phyloP scores from a whole-genome alignment of 2,888 invertebrate species.

The Patella pellucida region DNA sequence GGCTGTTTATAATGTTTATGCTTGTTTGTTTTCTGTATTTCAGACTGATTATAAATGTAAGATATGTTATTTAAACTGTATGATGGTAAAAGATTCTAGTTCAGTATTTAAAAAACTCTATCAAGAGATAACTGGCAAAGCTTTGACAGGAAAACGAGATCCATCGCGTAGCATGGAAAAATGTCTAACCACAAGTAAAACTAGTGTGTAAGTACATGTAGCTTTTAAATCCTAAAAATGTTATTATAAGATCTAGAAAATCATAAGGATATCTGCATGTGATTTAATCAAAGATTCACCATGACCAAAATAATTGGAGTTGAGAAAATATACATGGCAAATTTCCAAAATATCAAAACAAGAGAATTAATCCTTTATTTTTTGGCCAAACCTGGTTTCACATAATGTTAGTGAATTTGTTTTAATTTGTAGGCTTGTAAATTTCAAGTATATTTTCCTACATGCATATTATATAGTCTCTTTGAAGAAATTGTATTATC shows the following conservation, averaged over 20 bases:
- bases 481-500: too few species aligned
- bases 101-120: slow-evolving; percentile 85
- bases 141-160: slow-evolving; percentile 74
- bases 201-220: slow-evolving; percentile 75
- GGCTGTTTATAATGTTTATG: neutral
- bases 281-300: too few species aligned
- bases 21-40: slow-evolving; percentile 19
- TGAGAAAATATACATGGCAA: too few species aligned
- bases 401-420: too few species aligned
- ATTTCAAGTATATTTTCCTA: too few species aligned
- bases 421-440: too few species aligned
- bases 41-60: slow-evolving; percentile 51
- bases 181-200: slow-evolving; percentile 78
- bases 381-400: too few species aligned
- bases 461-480: too few species aligned
- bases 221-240: slow-evolving; percentile 1
- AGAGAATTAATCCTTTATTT: too few species aligned
- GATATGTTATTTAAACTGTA: slow-evolving; percentile 87
- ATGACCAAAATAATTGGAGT: too few species aligned
- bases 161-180: slow-evolving; percentile 78
- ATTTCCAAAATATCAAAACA: too few species aligned
- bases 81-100: slow-evolving; percentile 86
- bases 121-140: slow-evolving; percentile 76
- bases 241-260: neutral
- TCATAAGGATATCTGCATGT: too few species aligned